These are phyloP conservation scores for Sycophila texana DNA, from an alignment of 2,888 invertebrate genomes.

Conservation along the genomic window DNA sequence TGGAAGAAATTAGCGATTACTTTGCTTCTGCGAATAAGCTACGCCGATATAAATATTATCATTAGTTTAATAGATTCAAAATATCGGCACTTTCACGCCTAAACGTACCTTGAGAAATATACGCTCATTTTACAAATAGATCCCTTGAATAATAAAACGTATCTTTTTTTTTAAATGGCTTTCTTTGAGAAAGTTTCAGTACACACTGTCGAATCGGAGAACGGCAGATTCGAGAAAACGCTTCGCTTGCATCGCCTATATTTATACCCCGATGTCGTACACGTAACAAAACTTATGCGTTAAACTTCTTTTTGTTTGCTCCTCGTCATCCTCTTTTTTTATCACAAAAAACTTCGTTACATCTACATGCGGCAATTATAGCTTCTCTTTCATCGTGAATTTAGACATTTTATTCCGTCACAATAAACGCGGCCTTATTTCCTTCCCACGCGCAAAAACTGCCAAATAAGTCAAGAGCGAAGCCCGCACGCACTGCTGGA, in stretches of 20 bases:
- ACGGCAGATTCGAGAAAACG: constrained; percentile 56
- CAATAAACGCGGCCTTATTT: no score
- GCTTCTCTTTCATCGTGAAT: constrained; percentile 22
- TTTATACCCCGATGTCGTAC: constrained; percentile 12
- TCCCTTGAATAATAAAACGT: constrained; percentile 31
- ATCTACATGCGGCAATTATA: constrained; percentile 32
- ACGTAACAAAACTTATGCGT: neutral
- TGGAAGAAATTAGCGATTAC: constrained; percentile 49
- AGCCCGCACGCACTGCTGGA: no score
- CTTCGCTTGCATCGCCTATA: constrained; percentile 47
- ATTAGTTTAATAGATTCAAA: constrained; percentile 50
- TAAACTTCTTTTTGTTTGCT: constrained; percentile 20
- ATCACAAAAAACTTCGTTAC: neutral
- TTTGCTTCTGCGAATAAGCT: constrained; percentile 48
- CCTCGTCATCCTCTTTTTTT: neutral
- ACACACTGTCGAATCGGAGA: constrained; percentile 43
- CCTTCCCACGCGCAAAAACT: no score
- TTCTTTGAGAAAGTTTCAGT: constrained; percentile 46
- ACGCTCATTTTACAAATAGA: constrained; percentile 34
- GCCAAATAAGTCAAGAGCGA: no score
- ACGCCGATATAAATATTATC: constrained; percentile 42
- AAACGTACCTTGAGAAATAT: constrained; percentile 30
- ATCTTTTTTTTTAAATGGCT: constrained; percentile 24
- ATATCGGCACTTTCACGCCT: constrained; percentile 35
- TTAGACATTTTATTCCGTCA: neutral